These are phyloP conservation scores for Cyprinodon variegatus DNA, from an alignment of 2,113 vertebrate genomes.

Conservation along the genomic window DNA sequence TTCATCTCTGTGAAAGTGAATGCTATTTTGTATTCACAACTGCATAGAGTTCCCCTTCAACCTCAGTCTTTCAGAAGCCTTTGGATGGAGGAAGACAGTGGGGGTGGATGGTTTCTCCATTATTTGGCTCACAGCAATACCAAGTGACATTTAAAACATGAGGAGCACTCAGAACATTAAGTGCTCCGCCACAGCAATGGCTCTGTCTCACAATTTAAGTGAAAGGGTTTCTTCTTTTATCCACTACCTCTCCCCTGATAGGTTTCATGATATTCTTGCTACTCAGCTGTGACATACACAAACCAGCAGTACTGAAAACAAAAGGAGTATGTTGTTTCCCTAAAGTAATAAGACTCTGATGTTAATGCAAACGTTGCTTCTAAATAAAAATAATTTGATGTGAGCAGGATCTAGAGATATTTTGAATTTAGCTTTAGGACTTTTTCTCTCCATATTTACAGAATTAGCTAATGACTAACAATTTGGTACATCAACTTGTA, in stretches of 20 bases:
- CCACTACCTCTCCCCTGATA: not conserved
- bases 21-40: not conserved
- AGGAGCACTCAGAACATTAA: not conserved
- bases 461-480: not conserved
- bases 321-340: not conserved
- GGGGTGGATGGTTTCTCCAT: not conserved
- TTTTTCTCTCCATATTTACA: not conserved
- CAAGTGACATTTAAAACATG: slow-evolving; percentile 13
- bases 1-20: not conserved
- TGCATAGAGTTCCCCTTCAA: not conserved
- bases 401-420: no score
- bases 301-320: not conserved
- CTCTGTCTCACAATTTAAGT: not conserved
- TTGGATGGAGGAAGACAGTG: not conserved
- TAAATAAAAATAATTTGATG: not conserved
- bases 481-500: not conserved
- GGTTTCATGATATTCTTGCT: not conserved
- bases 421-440: not conserved
- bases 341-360: not conserved
- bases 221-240: not conserved
- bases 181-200: not conserved
- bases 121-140: not conserved
- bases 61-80: not conserved
- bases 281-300: not conserved
- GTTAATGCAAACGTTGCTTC: not conserved